These are phyloP conservation scores for Sternotherus odoratus DNA, from an alignment of 2,797 vertebrate genomes.

Conservation along the genomic window DNA sequence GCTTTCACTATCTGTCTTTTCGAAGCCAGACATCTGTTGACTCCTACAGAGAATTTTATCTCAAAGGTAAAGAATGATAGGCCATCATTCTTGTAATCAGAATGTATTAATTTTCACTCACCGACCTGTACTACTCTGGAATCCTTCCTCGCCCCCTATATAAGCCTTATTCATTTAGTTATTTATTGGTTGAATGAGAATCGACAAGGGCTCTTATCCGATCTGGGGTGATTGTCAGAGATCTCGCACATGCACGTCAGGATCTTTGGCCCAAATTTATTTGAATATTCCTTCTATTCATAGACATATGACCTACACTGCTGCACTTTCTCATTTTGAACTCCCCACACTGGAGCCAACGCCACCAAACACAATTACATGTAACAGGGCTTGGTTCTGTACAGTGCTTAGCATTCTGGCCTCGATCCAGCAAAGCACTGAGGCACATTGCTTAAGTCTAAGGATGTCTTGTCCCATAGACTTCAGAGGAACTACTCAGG, in stretches of 20 bases:
- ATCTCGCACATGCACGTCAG: not conserved
- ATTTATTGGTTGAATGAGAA: not conserved
- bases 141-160: not conserved
- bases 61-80: not conserved
- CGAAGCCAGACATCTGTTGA: constrained; percentile 7
- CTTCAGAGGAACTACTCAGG: not conserved
- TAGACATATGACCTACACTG: not conserved
- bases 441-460: not conserved
- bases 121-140: not conserved
- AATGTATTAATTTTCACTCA: not conserved
- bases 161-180: not conserved
- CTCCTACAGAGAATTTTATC: constrained; percentile 25
- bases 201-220: not conserved
- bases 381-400: not conserved
- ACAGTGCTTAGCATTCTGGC: not conserved
- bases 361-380: not conserved
- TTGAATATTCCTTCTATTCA: not conserved
- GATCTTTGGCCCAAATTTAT: not conserved
- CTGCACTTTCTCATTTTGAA: not conserved
- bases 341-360: not conserved
- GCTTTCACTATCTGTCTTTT: not conserved
- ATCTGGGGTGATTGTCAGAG: constrained; percentile 40
- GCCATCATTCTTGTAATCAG: not conserved
- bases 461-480: not conserved
- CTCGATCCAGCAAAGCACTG: not conserved